phyloP scores from a whole-genome alignment of 2,113 vertebrate genomes.

The Odocoileus virginianus region DNA sequence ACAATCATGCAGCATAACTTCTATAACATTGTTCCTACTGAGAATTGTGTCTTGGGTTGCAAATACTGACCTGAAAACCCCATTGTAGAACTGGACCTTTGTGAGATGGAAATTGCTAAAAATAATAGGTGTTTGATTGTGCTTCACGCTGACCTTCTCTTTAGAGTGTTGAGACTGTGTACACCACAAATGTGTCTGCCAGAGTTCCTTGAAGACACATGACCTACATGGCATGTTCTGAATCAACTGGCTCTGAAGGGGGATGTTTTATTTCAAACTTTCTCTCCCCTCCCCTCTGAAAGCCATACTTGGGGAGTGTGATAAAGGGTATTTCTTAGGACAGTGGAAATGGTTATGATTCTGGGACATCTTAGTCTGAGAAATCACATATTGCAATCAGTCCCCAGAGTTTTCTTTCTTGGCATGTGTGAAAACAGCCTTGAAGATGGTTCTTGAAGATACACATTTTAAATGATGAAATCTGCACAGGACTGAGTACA shows the following conservation, averaged over 20 bases:
- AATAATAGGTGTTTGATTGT: rapidly evolving
- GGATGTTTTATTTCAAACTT: background rate
- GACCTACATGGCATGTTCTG: background rate
- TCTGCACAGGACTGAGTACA: background rate
- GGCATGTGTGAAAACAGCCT: background rate
- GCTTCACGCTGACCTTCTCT: background rate
- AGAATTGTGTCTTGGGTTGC: background rate
- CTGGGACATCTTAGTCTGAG: background rate
- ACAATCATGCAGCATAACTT: background rate
- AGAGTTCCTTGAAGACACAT: background rate
- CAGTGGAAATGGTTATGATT: background rate
- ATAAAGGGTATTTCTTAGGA: background rate
- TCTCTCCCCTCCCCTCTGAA: background rate
- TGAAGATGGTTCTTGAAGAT: background rate
- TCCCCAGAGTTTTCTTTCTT: background rate
- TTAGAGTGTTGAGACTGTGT: background rate
- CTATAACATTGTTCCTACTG: background rate
- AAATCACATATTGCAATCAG: background rate
- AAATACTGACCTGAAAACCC: background rate
- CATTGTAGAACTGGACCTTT: background rate
- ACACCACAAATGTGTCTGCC: rapidly evolving
- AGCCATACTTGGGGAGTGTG: background rate
- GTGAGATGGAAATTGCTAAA: background rate
- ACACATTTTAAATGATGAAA: background rate
- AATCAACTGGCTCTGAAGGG: background rate